Evolutionary conservation across 1,140 invertebrate genomes (phyloP).

Genomic region (Halesus radiatus): DNA sequence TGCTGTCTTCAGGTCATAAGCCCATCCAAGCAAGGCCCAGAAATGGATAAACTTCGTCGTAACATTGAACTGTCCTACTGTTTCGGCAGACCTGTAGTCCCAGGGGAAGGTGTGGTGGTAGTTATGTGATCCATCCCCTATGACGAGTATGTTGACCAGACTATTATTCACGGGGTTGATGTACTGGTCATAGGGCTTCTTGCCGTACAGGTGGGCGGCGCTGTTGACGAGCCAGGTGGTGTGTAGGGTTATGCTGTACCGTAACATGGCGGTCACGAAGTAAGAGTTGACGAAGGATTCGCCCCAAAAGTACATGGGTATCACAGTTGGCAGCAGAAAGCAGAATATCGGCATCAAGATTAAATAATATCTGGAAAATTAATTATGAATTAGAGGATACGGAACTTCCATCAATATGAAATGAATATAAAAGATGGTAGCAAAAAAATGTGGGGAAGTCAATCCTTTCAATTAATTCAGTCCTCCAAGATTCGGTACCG

Average conservation of each 20-base stretch:
- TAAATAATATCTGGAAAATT: constrained; percentile 70
- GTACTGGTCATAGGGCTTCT: constrained; percentile 77
- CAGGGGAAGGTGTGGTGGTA: constrained; percentile 91
- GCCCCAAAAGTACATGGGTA: constrained; percentile 69
- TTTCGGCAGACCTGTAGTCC: constrained; percentile 81
- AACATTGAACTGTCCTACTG: constrained; percentile 77
- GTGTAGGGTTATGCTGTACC: constrained; percentile 76
- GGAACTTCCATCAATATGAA: no score
- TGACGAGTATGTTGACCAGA: constrained; percentile 60
- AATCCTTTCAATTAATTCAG: no score
- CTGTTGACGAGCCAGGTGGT: constrained; percentile 84
- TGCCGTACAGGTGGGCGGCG: constrained; percentile 75
- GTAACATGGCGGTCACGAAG: constrained; percentile 63
- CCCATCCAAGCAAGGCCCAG: constrained; percentile 79
- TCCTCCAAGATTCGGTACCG: no score
- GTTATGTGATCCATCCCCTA: constrained; percentile 81
- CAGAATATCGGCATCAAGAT: constrained; percentile 77
- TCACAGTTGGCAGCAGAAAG: constrained; percentile 80
- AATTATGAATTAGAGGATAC: no score
- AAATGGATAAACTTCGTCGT: constrained; percentile 83
- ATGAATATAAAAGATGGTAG: no score
- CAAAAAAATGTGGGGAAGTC: no score
- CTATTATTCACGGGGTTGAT: constrained; percentile 20
- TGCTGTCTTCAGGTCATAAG: constrained; percentile 71
- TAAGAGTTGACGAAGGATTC: constrained; percentile 29